phyloP scores from a whole-genome alignment of 2,113 vertebrate species.

The Origma solitaria region DNA sequence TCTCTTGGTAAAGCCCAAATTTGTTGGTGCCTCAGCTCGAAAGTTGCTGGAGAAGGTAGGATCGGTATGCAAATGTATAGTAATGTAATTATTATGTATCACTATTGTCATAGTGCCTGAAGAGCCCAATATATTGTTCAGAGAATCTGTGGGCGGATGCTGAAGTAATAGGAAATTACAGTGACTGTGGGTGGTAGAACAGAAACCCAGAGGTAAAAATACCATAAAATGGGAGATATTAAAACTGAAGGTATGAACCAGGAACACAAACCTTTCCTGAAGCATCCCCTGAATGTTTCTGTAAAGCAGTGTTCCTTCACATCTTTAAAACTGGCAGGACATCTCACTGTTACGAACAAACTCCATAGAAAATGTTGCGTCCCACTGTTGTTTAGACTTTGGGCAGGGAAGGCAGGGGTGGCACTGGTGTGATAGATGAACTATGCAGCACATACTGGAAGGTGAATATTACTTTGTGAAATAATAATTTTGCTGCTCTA shows the following conservation, averaged over 20 bases:
- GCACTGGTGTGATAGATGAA: not conserved
- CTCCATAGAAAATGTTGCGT: accelerated
- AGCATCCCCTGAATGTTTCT: not conserved
- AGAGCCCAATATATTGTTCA: not conserved
- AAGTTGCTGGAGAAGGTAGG: not conserved
- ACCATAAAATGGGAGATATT: not conserved
- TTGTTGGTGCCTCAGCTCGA: not conserved
- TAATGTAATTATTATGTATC: conserved; percentile 2
- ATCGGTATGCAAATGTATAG: not conserved
- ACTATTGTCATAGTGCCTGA: not conserved
- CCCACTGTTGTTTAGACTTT: not conserved
- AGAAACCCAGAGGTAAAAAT: conserved; percentile 31
- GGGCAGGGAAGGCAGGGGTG: not conserved
- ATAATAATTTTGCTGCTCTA: not conserved
- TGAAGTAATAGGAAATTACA: conserved; percentile 49
- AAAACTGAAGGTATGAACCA: not conserved
- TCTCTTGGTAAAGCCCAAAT: not conserved
- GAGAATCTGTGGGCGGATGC: not conserved
- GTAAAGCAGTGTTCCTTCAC: not conserved
- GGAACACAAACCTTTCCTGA: not conserved
- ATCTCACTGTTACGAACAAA: accelerated
- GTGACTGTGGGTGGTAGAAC: conserved; percentile 26
- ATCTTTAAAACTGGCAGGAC: not conserved
- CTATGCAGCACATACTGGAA: not conserved
- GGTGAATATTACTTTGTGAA: not conserved